Base-by-base conservation (phyloP, 2,888 invertebrate genomes). In the Serripes groenlandicus region DNA sequence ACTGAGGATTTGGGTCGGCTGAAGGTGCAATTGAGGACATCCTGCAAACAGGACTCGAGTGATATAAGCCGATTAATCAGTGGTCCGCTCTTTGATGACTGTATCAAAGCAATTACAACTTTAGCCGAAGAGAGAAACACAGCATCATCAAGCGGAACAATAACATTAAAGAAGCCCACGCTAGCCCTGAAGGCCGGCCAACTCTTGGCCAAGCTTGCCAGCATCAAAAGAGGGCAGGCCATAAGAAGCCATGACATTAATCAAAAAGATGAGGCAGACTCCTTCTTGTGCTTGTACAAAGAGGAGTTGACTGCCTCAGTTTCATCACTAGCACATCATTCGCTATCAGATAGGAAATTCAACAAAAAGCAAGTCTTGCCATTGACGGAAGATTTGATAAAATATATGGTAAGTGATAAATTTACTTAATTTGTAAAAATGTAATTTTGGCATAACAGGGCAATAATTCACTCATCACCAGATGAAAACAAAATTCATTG, bases 141-240 rank as follows among this genome's bases (percentile, higher is more conserved):
- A 30, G 26, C 49, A n/a, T 71, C 75, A 32, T 54, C 71, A 26
- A 70, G 69, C 62, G 69, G 74, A 62, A 75, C 80, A 49, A 75
- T 56, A 75, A 75, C 75, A 28, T 75, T 70, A 32, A 28, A n/a
- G 32, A 75, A 75, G 35, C 74, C 79, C 49, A 68, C 79, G n/a
- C 69, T 79, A 42, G 74, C 79, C 26, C 58, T 79, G 30, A 78
- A 74, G 62, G 60, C 70, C 26, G 75, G 79, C 28, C 74, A 79
- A 28, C 49, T 79, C 23, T 42, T 79, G 60, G 70, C 26, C 28
- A 74, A 74, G 62, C 9, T 71, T n/a, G 80, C 75, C 26, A 70
- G 56, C 26, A 54, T 79, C 7, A 79, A 75, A 68, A 79, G 69
- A 60, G 75, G 79, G 64, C 79, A 70, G 70, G 75, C 70, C 32